phyloP scores from a whole-genome alignment of 2,113 vertebrate species.

The Toxostoma redivivum region DNA sequence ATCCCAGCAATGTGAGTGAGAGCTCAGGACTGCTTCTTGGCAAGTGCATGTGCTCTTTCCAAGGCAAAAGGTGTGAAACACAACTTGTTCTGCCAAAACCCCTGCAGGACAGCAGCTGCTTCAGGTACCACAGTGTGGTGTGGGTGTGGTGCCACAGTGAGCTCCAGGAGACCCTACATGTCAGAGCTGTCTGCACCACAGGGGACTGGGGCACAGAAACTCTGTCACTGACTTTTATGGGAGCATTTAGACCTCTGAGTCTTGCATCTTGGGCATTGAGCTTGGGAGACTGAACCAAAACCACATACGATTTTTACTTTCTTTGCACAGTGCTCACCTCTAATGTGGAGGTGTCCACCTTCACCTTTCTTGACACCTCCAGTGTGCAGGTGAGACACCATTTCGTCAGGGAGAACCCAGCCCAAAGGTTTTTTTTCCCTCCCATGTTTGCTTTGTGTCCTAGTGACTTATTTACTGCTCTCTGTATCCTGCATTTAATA shows the following conservation, averaged over 20 bases:
- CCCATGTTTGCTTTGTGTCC: not conserved
- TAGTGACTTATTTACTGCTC: not conserved
- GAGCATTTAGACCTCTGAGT: not conserved
- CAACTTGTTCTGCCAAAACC: not conserved
- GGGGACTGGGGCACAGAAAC: not conserved
- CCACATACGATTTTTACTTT: not conserved
- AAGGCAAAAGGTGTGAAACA: not conserved
- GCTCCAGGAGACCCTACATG: not conserved
- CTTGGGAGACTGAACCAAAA: not conserved
- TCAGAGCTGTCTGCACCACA: not conserved
- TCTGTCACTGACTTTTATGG: not conserved
- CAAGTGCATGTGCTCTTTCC: not conserved
- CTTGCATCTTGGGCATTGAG: not conserved
- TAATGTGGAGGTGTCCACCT: not conserved
- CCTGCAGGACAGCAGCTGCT: not conserved
- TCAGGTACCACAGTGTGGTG: fast-evolving
- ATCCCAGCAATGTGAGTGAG: slow-evolving; percentile 33
- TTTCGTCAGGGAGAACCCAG: not conserved
- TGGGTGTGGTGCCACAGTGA: not conserved
- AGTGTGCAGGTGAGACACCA: not conserved
- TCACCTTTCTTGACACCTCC: not conserved
- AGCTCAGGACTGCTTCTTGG: slow-evolving; percentile 36
- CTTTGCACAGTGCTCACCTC: not conserved
- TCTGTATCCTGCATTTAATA: not conserved
- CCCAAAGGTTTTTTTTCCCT: not conserved